Conservation (phyloP, 1,140 invertebrate genomes). For the Lepeophtheirus salmonis region DNA sequence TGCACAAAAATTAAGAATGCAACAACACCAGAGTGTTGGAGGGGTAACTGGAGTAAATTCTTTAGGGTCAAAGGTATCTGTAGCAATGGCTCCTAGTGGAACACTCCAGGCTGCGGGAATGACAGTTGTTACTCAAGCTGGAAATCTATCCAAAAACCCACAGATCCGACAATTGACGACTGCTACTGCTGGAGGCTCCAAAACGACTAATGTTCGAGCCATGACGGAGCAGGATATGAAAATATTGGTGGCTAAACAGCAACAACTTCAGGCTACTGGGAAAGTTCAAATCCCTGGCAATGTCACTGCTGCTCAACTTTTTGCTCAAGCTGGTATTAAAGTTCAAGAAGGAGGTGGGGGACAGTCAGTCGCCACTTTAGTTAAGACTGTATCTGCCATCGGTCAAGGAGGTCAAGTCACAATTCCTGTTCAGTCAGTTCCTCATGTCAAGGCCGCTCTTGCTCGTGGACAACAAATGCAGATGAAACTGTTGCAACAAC, state of each 20-base stretch:
- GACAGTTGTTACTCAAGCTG: conserved; percentile 17
- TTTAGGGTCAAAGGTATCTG: conserved; percentile 20
- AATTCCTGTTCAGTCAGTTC: conserved; percentile 27
- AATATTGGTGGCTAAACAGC: conserved; percentile 44
- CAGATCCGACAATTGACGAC: conserved; percentile 13
- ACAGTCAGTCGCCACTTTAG: conserved; percentile 29
- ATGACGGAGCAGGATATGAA: conserved; percentile 45
- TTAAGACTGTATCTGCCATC: conserved; percentile 36
- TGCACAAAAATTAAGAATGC: conserved; percentile 20
- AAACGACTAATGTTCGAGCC: conserved; percentile 32
- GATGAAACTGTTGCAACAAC: conserved; percentile 38
- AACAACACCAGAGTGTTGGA: conserved; percentile 21
- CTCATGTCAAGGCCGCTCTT: neutral
- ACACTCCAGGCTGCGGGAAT: conserved; percentile 6
- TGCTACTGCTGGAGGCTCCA: conserved; percentile 17
- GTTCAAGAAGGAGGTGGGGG: conserved; percentile 22
- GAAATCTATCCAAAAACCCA: conserved; percentile 15
- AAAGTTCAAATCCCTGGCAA: conserved; percentile 30
- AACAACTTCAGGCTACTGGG: conserved; percentile 32
- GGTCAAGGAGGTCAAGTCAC: conserved; percentile 29
- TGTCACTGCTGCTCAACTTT: conserved; percentile 24
- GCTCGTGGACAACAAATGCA: conserved; percentile 23
- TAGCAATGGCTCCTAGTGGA: conserved; percentile 18
- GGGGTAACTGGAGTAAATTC: no score
- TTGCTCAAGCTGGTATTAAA: conserved; percentile 19